Evolutionary conservation across 2,113 vertebrate genomes (phyloP).

Genomic region (Pachyramphus minor): DNA sequence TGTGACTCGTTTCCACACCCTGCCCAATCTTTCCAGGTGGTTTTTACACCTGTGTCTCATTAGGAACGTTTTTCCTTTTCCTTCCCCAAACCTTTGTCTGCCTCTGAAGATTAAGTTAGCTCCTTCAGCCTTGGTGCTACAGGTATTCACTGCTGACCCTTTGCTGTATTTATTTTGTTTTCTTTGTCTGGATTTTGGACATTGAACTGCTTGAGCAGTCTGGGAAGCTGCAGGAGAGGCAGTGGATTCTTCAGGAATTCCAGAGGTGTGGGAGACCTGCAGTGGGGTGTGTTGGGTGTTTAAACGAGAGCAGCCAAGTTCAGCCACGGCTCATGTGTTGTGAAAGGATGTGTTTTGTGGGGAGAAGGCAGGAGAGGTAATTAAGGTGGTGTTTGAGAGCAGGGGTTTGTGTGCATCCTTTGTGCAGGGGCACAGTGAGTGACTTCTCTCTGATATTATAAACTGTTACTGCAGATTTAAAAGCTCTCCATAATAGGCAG

Average conservation of each 20-base stretch:
- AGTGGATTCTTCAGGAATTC: not conserved
- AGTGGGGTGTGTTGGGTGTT: not conserved
- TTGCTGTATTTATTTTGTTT: not conserved
- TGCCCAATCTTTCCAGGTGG: rapidly evolving
- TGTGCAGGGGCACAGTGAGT: not conserved
- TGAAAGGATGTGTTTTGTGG: rapidly evolving
- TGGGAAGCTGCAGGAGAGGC: not conserved
- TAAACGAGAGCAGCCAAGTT: not conserved
- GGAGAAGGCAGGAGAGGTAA: not conserved
- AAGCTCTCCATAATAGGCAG: not conserved
- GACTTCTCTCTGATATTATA: not conserved
- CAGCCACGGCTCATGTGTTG: not conserved
- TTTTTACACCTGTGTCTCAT: not conserved
- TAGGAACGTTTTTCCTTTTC: not conserved
- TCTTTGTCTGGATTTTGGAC: not conserved
- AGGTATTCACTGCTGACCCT: not conserved
- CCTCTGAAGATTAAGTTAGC: not conserved
- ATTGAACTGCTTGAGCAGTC: not conserved
- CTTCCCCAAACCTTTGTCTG: not conserved
- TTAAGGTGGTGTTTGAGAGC: not conserved
- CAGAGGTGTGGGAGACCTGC: not conserved
- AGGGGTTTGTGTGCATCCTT: not conserved
- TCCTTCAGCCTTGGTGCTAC: not conserved
- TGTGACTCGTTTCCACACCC: not conserved
- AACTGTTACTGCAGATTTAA: not conserved